Percentiles rank a stretch among this genome's conserved stretches.
Conservation (phyloP, 2,113 vertebrate genomes). For the Empidonax traillii region DNA sequence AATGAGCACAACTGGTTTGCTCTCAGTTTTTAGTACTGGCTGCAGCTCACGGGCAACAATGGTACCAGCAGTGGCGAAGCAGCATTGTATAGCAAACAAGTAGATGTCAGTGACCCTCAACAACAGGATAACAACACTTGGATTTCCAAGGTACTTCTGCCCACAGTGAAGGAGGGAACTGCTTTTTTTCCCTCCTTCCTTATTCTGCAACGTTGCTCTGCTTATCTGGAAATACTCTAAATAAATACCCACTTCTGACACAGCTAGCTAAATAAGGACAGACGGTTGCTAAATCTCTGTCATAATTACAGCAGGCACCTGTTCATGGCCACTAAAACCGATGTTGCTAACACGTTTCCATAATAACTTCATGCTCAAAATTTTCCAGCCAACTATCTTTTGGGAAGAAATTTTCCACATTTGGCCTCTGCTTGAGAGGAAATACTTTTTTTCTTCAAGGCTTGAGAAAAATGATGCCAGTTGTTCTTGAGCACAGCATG, state of each 20-base stretch:
- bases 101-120: neutral
- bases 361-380: constrained; percentile 24
- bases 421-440: constrained; percentile 16
- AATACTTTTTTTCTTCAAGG: neutral
- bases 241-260: neutral
- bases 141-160: neutral
- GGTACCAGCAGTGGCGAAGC: neutral
- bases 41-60: neutral
- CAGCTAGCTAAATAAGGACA: neutral
- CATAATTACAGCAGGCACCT: constrained; percentile 41
- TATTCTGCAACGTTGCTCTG: neutral
- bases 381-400: constrained; percentile 44
- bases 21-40: neutral
- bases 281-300: constrained; percentile 14
- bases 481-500: neutral
- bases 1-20: neutral
- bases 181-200: neutral
- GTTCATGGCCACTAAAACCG: neutral
- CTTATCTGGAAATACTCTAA: neutral
- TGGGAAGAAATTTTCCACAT: constrained; percentile 36
- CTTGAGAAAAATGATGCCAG: constrained; percentile 35
- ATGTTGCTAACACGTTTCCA: constrained; percentile 35
- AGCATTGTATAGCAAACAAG: neutral
- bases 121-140: neutral
- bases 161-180: neutral